Evolutionary conservation across 2,888 invertebrate species (phyloP).

Genomic region (Idaea aversata): DNA sequence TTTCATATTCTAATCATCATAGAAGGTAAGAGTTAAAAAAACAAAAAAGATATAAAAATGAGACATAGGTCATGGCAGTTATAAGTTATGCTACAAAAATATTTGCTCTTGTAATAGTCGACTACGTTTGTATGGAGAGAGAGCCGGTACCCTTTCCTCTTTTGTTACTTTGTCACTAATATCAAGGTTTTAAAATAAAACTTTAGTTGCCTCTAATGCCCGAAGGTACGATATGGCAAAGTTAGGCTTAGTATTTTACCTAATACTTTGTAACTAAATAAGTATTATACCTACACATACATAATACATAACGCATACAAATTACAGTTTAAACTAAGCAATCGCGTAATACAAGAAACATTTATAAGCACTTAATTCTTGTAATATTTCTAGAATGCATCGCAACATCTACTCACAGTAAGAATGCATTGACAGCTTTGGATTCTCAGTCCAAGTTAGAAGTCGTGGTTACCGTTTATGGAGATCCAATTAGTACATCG

Average conservation of each 20-base stretch:
- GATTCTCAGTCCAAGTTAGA: slow-evolving; percentile 11
- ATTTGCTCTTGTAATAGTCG: too few species aligned
- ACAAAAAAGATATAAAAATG: too few species aligned
- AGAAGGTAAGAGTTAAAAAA: too few species aligned
- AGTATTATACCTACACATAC: background rate
- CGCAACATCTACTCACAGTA: slow-evolving; percentile 14
- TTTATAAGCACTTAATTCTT: slow-evolving; percentile 16
- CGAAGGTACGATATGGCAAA: too few species aligned
- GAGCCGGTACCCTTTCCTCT: too few species aligned
- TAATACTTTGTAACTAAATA: background rate
- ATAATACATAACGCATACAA: background rate
- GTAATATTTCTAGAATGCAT: slow-evolving; percentile 10
- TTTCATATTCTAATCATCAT: too few species aligned
- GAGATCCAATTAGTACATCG: background rate
- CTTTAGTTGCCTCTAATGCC: too few species aligned
- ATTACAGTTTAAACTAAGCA: background rate
- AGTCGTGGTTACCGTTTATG: background rate
- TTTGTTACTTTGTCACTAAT: too few species aligned
- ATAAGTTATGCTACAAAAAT: too few species aligned
- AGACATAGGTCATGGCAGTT: too few species aligned
- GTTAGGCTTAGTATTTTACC: background rate
- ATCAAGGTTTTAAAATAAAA: too few species aligned
- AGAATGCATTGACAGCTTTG: slow-evolving; percentile 15
- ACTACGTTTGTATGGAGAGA: too few species aligned
- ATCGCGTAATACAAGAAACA: slow-evolving; percentile 10